A percentile compares a stretch with the other conserved stretches of the same genome.
phyloP scores from a whole-genome alignment of 2,797 vertebrate species.

The Sebastiscus tertius region DNA sequence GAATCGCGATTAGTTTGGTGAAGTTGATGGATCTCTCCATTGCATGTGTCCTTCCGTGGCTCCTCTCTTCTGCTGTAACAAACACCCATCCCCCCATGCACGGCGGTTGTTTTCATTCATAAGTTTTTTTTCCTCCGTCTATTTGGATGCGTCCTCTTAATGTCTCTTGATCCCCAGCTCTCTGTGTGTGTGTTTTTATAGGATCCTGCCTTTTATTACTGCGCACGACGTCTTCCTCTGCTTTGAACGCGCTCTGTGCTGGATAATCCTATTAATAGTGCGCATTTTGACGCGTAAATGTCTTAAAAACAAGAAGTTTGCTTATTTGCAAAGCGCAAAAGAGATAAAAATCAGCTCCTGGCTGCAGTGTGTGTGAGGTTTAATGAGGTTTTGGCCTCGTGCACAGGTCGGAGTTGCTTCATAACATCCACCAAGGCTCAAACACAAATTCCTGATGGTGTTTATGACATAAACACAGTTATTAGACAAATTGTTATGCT shows the following conservation, averaged over 20 bases:
- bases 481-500: neutral
- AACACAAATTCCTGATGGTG: slow-evolving; percentile 5
- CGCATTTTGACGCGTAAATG: neutral
- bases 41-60: slow-evolving; percentile 49
- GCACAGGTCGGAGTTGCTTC: slow-evolving; percentile 23
- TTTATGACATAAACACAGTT: neutral
- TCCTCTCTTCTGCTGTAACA: slow-evolving; percentile 57
- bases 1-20: neutral
- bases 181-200: slow-evolving; percentile 19
- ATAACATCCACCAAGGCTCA: slow-evolving; percentile 27
- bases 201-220: neutral
- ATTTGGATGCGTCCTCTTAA: slow-evolving; percentile 50
- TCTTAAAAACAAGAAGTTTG: neutral
- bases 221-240: slow-evolving; percentile 5
- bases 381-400: slow-evolving; percentile 21
- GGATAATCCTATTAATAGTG: neutral
- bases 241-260: neutral
- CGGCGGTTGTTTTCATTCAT: slow-evolving; percentile 93
- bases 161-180: slow-evolving; percentile 40
- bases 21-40: slow-evolving; percentile 46
- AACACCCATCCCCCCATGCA: slow-evolving; percentile 79
- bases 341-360: neutral
- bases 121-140: slow-evolving; percentile 80
- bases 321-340: slow-evolving; percentile 13
- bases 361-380: neutral